phyloP scores from a whole-genome alignment of 2,888 invertebrate genomes.

The Drosophila colorata region DNA sequence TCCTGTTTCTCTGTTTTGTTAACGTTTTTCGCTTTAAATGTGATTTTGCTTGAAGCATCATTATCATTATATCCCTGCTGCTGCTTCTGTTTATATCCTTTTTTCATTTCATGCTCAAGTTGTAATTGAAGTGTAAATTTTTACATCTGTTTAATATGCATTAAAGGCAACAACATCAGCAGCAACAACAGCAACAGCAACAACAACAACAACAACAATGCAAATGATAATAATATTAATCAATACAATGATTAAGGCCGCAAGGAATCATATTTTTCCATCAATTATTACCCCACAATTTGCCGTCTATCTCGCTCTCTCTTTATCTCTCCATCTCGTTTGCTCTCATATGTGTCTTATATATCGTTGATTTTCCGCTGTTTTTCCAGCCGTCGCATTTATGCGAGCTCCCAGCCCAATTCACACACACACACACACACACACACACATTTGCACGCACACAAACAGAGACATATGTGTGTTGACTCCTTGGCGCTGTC shows the following conservation, averaged over 20 bases:
- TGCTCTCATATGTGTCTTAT: neutral
- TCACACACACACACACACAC: slow-evolving; percentile 11
- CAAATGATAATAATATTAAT: slow-evolving; percentile 53
- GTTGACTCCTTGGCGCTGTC: slow-evolving; percentile 6
- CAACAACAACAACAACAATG: slow-evolving; percentile 27
- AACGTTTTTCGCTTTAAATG: slow-evolving; percentile 52
- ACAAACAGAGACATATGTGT: slow-evolving; percentile 17
- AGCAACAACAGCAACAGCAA: slow-evolving; percentile 23
- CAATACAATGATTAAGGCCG: slow-evolving; percentile 63
- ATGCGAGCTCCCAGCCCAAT: slow-evolving; percentile 1
- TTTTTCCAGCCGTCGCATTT: slow-evolving; percentile 68
- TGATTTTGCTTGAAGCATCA: slow-evolving; percentile 61
- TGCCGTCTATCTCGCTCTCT: slow-evolving; percentile 14
- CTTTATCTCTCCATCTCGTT: neutral
- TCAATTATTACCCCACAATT: slow-evolving; percentile 62
- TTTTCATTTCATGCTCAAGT: slow-evolving; percentile 70
- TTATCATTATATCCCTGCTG: slow-evolving; percentile 38
- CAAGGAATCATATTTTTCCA: slow-evolving; percentile 50
- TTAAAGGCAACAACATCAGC: slow-evolving; percentile 52
- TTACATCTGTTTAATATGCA: slow-evolving; percentile 78
- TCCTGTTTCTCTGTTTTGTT: slow-evolving; percentile 47
- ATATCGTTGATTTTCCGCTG: slow-evolving; percentile 74
- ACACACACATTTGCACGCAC: slow-evolving; percentile 1
- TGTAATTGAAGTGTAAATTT: slow-evolving; percentile 77
- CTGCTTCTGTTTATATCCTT: slow-evolving; percentile 29